Evolutionary conservation across 2,113 vertebrate species (phyloP).

Genomic region (Chloropsis hardwickii): DNA sequence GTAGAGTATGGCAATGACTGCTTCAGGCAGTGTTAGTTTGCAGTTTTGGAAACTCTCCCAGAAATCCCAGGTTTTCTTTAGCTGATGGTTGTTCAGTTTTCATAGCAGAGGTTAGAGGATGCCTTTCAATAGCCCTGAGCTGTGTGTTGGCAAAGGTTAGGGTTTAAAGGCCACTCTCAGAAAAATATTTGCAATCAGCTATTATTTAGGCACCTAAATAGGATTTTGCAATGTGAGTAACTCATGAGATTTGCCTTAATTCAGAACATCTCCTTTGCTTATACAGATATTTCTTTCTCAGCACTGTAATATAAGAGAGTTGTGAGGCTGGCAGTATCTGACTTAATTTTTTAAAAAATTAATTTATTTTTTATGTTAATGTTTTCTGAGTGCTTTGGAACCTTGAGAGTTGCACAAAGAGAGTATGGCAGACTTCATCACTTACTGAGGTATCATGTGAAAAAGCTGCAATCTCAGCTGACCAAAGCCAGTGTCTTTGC

Average conservation of each 20-base stretch:
- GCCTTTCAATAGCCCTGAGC: neutral
- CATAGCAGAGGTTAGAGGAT: neutral
- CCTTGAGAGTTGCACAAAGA: neutral
- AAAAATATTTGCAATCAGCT: neutral
- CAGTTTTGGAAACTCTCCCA: conserved; percentile 2
- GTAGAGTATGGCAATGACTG: neutral
- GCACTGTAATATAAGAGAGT: neutral
- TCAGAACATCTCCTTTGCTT: neutral
- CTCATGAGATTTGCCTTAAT: neutral
- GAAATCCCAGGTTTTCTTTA: conserved; percentile 11
- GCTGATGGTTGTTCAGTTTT: neutral
- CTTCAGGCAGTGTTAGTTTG: neutral
- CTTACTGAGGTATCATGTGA: neutral
- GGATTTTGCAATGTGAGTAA: neutral
- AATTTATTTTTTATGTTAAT: neutral
- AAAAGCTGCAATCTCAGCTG: neutral
- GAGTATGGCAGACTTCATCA: neutral
- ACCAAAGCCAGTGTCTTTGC: neutral
- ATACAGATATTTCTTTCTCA: neutral
- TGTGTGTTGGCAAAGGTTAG: neutral
- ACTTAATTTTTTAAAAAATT: neutral
- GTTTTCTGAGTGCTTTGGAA: neutral
- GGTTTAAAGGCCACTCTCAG: neutral
- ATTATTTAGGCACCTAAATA: neutral
- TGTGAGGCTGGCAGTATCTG: neutral